Base-by-base conservation (phyloP, 2,113 vertebrate genomes). In the Mormoops blainvillei region DNA sequence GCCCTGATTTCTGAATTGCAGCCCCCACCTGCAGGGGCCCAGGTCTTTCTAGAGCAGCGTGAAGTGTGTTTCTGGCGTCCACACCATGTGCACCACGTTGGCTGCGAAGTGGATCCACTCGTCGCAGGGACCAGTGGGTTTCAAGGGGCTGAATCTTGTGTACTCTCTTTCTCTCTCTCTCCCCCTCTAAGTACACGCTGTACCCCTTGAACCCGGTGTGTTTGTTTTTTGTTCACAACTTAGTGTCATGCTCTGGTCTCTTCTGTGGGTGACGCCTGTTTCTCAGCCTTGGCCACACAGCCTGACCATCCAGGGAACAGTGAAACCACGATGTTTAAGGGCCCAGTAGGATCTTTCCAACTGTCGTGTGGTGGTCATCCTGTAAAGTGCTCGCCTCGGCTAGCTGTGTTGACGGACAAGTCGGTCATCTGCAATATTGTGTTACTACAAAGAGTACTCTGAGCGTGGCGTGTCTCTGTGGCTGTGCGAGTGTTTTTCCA, bases 31-130 rank as follows among this genome's bases (percentile, higher is more conserved):
- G 43, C 28, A 45, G 16, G 43, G 41, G 2, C 16, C 26, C 0
- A 41, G 41, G 31, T 41, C 61, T 41, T n/a, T 50, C 61, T 43
- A 12, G n/a, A 11, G 28, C 48, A 7, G 31, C 58, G 13, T 22
- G 43, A 33, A 77, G 48, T 22, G 56, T 38, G 43, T 24, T 31
- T 15, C 41, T 63, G 5, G 11, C 4, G 2, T 41, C 24, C n/a
- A 8, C n/a, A 41, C 19, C n/a, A 38, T 41, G 11, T 0, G 3
- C 13, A n/a, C 26, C 7, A 3, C 22, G 2, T 41, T 5, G 33
- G 24, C 80, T 33, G 67, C 11, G 18, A 38, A 52, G 54, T 61
- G 67, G 41, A 43, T 52, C 61, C 1, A 2, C 28, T 56, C 31
- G 36, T 16, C 43, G 28, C 26, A 15, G 36, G 43, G 28, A 41